phyloP scores from a whole-genome alignment of 2,888 invertebrate species.

The Brachyptera putata region DNA sequence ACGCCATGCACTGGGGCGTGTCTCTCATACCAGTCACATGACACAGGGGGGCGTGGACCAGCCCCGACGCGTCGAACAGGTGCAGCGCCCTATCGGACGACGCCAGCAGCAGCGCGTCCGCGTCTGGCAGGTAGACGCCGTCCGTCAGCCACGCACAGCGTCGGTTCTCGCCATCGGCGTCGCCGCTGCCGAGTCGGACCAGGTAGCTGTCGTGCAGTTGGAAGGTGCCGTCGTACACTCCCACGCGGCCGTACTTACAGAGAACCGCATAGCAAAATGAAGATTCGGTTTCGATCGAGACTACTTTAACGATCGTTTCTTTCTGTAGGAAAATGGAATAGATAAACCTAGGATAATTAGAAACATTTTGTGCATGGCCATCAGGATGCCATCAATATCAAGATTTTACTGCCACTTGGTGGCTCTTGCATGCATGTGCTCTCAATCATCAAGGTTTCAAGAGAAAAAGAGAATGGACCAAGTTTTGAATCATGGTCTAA shows the following conservation, averaged over 20 bases:
- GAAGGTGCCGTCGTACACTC: constrained; percentile 56
- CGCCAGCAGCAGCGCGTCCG: constrained; percentile 51
- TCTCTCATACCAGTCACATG: constrained; percentile 55
- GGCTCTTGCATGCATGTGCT: no score
- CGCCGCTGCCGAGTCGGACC: constrained; percentile 7
- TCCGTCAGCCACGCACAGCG: constrained; percentile 55
- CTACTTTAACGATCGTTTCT: constrained; percentile 55
- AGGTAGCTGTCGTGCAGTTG: constrained; percentile 40
- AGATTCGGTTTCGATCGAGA: constrained; percentile 52
- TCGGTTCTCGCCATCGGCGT: background rate
- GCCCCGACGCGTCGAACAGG: constrained; percentile 56
- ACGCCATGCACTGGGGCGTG: constrained; percentile 52
- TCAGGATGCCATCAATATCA: no score
- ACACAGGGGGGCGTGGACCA: constrained; percentile 54
- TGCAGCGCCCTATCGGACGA: constrained; percentile 58
- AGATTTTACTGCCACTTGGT: no score
- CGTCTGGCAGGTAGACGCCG: constrained; percentile 54
- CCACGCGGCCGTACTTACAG: constrained; percentile 56
- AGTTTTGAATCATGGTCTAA: no score
- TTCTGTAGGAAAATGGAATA: constrained; percentile 43
- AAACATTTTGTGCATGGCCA: background rate
- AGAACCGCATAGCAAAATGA: constrained; percentile 59
- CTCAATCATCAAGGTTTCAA: no score
- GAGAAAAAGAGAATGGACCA: no score
- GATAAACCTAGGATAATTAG: background rate